A percentile compares a stretch with the other conserved stretches of the same genome.
These are phyloP conservation scores for Eulemur coronatus DNA, from an alignment of 2,797 vertebrate genomes.

Conservation along the genomic window DNA sequence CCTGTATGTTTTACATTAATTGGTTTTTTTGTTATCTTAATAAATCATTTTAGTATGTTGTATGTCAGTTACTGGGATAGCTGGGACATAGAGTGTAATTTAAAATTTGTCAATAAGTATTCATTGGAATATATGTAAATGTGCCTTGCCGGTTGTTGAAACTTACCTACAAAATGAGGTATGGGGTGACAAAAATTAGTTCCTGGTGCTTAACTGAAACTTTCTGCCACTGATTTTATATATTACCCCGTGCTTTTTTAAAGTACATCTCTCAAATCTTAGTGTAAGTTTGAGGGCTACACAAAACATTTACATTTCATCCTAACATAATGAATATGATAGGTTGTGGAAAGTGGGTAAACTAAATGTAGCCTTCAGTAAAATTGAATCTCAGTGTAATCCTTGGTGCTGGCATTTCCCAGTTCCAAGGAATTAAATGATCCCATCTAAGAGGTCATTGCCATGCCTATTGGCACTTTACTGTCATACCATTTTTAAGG, in stretches of 20 bases:
- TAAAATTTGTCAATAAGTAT: slow-evolving; percentile 89
- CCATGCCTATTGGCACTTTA: slow-evolving; percentile 88
- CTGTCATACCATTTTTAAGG: slow-evolving; percentile 88
- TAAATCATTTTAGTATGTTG: slow-evolving; percentile 91
- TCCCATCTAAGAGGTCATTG: slow-evolving; percentile 88
- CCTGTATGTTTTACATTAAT: slow-evolving; percentile 89
- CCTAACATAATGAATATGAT: slow-evolving; percentile 80
- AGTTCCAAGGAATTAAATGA: slow-evolving; percentile 87
- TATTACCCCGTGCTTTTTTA: slow-evolving; percentile 85
- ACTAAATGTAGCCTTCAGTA: slow-evolving; percentile 88
- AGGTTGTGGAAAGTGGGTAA: slow-evolving; percentile 84
- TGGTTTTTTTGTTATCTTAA: slow-evolving; percentile 87
- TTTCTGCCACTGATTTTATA: slow-evolving; percentile 84
- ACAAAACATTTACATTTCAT: slow-evolving; percentile 83
- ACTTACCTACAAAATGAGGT: slow-evolving; percentile 85
- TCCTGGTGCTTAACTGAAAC: slow-evolving; percentile 83
- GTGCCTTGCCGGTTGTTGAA: slow-evolving; percentile 90
- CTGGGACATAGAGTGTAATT: slow-evolving; percentile 91
- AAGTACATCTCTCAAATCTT: slow-evolving; percentile 81
- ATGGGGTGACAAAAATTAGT: slow-evolving; percentile 85
- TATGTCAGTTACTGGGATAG: slow-evolving; percentile 91
- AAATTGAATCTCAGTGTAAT: slow-evolving; percentile 88
- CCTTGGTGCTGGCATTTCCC: slow-evolving; percentile 87
- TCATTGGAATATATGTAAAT: slow-evolving; percentile 91
- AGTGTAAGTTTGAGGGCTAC: slow-evolving; percentile 82